Evolutionary conservation across 2,797 vertebrate species (phyloP).

Genomic region (Bradypus variegatus): DNA sequence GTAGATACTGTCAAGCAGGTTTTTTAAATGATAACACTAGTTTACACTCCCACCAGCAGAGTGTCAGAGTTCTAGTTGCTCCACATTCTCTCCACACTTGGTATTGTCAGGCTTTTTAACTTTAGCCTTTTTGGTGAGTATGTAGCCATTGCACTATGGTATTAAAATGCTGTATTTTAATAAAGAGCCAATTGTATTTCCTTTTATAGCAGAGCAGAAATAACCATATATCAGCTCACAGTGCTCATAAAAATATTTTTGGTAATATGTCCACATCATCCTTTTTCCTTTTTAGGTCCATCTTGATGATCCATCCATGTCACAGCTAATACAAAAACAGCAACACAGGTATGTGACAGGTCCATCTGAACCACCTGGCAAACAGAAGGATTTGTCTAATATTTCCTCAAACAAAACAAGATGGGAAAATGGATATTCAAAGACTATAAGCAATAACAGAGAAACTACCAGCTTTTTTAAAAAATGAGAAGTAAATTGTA

Average conservation of each 20-base stretch:
- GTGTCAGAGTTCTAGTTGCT: not conserved
- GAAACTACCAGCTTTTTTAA: not conserved
- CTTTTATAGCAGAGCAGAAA: conserved; percentile 55
- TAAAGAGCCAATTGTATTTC: conserved; percentile 64
- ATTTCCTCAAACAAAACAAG: conserved; percentile 43
- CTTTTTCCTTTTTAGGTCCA: conserved; percentile 49
- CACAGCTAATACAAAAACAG: not conserved
- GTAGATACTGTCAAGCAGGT: not conserved
- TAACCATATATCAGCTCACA: conserved; percentile 59
- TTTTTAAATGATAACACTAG: not conserved
- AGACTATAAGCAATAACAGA: not conserved
- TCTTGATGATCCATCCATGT: conserved; percentile 29
- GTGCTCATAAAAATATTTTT: conserved; percentile 60
- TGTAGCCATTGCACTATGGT: not conserved
- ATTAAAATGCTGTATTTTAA: conserved; percentile 51
- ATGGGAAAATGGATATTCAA: conserved; percentile 27
- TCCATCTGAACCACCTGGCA: conserved; percentile 18
- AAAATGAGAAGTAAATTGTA: not conserved
- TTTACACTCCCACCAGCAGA: not conserved
- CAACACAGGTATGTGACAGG: not conserved
- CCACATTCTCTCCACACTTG: not conserved
- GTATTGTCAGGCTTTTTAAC: not conserved
- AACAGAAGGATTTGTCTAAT: conserved; percentile 1
- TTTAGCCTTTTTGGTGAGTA: not conserved
- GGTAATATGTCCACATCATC: conserved; percentile 53